phyloP scores from a whole-genome alignment of 1,140 invertebrate species.

The Manduca sexta region DNA sequence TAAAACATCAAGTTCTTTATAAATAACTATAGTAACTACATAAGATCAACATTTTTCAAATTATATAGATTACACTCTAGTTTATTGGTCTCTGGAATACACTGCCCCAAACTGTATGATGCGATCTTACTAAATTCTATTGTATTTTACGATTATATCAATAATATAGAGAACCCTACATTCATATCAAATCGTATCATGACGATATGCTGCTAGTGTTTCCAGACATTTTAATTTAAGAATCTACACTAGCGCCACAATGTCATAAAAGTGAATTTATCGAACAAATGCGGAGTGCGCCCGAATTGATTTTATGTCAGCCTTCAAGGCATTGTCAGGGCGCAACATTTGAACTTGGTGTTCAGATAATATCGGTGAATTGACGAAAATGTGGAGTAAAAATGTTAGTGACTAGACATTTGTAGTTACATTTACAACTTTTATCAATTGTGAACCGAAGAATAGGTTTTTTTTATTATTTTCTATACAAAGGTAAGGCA shows the following conservation, averaged over 20 bases:
- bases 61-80: too few species aligned
- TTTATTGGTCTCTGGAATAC: too few species aligned
- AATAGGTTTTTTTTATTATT: background rate
- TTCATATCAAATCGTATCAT: too few species aligned
- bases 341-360: slow-evolving; percentile 64
- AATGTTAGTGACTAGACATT: slow-evolving; percentile 21
- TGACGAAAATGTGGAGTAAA: slow-evolving; percentile 31
- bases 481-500: background rate
- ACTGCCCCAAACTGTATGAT: too few species aligned
- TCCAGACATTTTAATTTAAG: background rate
- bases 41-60: too few species aligned
- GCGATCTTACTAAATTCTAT: too few species aligned
- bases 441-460: background rate
- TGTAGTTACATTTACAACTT: background rate
- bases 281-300: slow-evolving; percentile 13
- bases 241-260: background rate
- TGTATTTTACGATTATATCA: too few species aligned
- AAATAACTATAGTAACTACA: too few species aligned
- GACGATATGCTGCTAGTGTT: too few species aligned
- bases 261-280: background rate
- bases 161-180: too few species aligned
- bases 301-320: slow-evolving; percentile 61
- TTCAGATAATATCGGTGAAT: slow-evolving; percentile 30
- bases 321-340: slow-evolving; percentile 49
- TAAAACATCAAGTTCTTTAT: too few species aligned